phyloP scores from a whole-genome alignment of 2,888 invertebrate species.

The Coenonympha glycerion region DNA sequence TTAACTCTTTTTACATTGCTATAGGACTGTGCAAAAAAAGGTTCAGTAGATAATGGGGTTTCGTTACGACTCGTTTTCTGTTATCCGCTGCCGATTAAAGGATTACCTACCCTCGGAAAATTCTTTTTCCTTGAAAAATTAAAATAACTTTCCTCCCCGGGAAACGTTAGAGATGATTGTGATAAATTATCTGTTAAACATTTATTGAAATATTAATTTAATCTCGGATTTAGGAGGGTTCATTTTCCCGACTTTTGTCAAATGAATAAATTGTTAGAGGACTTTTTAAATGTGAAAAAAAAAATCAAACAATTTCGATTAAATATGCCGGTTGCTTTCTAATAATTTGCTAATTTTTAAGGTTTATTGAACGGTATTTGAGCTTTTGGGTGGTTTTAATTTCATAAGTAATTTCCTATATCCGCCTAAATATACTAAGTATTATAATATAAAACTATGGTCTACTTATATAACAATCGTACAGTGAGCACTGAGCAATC shows the following conservation, averaged over 20 bases:
- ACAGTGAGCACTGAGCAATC: too few relatives aligned
- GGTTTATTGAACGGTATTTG: too few relatives aligned
- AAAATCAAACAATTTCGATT: too few relatives aligned
- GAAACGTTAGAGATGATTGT: background rate
- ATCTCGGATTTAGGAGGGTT: background rate
- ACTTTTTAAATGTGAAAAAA: too few relatives aligned
- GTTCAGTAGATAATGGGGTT: slow-evolving; percentile 4
- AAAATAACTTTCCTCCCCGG: background rate
- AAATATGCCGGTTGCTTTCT: too few relatives aligned
- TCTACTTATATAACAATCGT: too few relatives aligned
- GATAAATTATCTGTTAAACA: slow-evolving; percentile 2
- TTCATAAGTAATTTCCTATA: too few relatives aligned
- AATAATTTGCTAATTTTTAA: too few relatives aligned
- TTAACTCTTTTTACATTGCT: background rate
- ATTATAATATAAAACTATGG: too few relatives aligned
- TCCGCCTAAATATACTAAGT: too few relatives aligned
- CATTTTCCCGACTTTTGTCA: background rate
- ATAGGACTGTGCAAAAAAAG: background rate
- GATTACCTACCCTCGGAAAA: background rate
- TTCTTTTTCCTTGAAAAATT: background rate
- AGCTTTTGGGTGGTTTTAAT: too few relatives aligned
- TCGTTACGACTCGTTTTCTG: background rate
- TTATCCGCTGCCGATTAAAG: slow-evolving; percentile 3
- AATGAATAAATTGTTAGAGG: too few relatives aligned
- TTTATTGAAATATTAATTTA: slow-evolving; percentile 6